Conservation (phyloP, 1,140 invertebrate genomes). For the Drosophila cardini region DNA sequence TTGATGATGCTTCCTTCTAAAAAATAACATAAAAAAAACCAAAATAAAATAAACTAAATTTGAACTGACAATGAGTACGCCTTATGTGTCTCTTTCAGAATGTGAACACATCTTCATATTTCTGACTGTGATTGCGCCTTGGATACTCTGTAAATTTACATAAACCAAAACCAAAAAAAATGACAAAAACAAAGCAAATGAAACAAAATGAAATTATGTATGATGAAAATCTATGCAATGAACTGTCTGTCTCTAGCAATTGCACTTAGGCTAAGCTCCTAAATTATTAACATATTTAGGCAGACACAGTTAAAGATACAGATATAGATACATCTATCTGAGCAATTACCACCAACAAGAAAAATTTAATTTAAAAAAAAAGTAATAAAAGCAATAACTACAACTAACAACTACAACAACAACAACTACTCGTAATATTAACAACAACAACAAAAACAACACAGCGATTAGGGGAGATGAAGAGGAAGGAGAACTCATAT, state of each 20-base stretch:
- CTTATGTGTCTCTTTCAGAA: constrained; percentile 84
- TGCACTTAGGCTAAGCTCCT: constrained; percentile 76
- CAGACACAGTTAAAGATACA: constrained; percentile 18
- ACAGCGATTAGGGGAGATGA: constrained; percentile 45
- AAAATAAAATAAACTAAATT: constrained; percentile 34
- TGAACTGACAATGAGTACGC: constrained; percentile 83
- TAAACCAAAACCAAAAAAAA: too few species aligned
- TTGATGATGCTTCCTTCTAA: constrained; percentile 73
- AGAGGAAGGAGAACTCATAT: constrained; percentile 11
- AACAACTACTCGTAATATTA: constrained; percentile 39
- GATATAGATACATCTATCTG: constrained; percentile 8
- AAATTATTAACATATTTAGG: constrained; percentile 48
- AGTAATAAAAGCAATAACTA: constrained; percentile 44
- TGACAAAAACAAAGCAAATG: constrained; percentile 34
- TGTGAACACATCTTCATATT: constrained; percentile 84
- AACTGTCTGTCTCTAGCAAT: constrained; percentile 38
- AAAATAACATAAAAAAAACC: background rate
- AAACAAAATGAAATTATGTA: constrained; percentile 35
- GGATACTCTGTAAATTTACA: constrained; percentile 82
- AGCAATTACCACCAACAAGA: constrained; percentile 48
- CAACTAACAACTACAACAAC: constrained; percentile 50
- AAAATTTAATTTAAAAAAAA: constrained; percentile 30
- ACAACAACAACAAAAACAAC: constrained; percentile 46
- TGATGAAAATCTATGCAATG: constrained; percentile 15
- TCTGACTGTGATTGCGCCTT: constrained; percentile 84